Percentiles rank a stretch among this genome's conserved stretches.
Evolutionary conservation across 2,888 invertebrate genomes (phyloP).

Genomic region (Sarcophaga caerulescens): DNA sequence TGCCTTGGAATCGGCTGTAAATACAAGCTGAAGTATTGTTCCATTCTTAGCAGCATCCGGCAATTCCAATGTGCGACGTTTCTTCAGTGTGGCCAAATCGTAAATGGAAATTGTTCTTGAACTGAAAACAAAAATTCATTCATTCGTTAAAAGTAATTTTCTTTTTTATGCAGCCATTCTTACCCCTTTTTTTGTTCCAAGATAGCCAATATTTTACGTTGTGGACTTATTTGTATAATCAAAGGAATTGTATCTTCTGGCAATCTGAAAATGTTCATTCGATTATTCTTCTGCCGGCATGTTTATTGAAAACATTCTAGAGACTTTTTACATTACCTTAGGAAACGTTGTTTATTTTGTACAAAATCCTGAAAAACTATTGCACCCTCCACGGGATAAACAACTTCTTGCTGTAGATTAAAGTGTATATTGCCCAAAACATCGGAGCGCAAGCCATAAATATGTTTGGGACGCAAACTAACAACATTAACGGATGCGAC

Average conservation of each 20-base stretch:
- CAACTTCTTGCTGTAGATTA: slow-evolving; percentile 87
- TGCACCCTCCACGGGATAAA: slow-evolving; percentile 91
- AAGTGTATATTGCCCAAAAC: slow-evolving; percentile 88
- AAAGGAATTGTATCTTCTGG: slow-evolving; percentile 77
- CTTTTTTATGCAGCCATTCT: not conserved
- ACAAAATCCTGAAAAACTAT: slow-evolving; percentile 88
- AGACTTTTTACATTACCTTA: slow-evolving; percentile 80
- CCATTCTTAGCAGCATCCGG: slow-evolving; percentile 82
- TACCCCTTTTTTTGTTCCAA: slow-evolving; percentile 76
- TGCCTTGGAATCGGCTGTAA: slow-evolving; percentile 91
- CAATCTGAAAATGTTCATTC: slow-evolving; percentile 71
- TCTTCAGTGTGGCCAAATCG: slow-evolving; percentile 86
- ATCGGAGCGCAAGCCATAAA: slow-evolving; percentile 79
- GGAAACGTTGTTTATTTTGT: slow-evolving; percentile 87
- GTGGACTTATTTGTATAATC: slow-evolving; percentile 77
- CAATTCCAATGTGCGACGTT: slow-evolving; percentile 85
- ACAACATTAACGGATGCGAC: slow-evolving; percentile 70
- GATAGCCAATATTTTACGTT: slow-evolving; percentile 78
- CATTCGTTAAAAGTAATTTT: not conserved
- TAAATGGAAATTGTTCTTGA: slow-evolving; percentile 82
- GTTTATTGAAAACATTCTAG: not conserved
- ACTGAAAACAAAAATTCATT: slow-evolving; percentile 32
- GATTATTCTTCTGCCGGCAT: not conserved
- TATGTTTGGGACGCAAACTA: slow-evolving; percentile 77
- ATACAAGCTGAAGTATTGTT: slow-evolving; percentile 72